phyloP scores from a whole-genome alignment of 2,888 invertebrate species.

The Alitta virens region DNA sequence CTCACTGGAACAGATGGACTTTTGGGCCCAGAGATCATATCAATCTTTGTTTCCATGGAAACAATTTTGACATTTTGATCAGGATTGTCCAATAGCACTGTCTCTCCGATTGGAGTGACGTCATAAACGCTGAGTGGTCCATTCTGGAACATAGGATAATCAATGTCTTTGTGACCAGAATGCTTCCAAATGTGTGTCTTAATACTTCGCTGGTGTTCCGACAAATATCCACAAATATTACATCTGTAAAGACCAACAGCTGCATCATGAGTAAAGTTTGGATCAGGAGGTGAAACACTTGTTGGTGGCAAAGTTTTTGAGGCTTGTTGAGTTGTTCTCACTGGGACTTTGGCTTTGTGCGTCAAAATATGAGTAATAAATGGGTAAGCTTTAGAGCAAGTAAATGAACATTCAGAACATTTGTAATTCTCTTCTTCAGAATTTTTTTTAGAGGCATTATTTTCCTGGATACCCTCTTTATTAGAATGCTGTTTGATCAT shows the following conservation, averaged over 20 bases:
- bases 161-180: constrained; percentile 50
- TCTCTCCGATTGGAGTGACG: constrained; percentile 20
- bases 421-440: constrained; percentile 6
- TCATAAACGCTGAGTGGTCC: constrained; percentile 52
- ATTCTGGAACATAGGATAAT: constrained; percentile 55
- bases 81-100: background rate
- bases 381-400: constrained; percentile 38
- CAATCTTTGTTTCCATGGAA: no score
- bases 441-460: background rate
- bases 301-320: constrained; percentile 3
- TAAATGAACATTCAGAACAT: constrained; percentile 17
- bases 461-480: background rate
- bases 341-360: constrained; percentile 23
- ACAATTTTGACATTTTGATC: no score
- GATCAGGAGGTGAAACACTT: constrained; percentile 14
- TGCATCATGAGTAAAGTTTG: constrained; percentile 16
- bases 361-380: constrained; percentile 45
- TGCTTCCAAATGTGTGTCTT: constrained; percentile 57
- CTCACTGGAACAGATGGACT: no score
- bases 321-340: constrained; percentile 6
- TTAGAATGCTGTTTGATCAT: constrained; percentile 43
- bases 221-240: constrained; percentile 51
- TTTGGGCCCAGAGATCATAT: no score
- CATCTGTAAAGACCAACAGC: constrained; percentile 43
- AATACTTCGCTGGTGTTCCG: constrained; percentile 52